A percentile compares a stretch with the other conserved stretches of the same genome.
These are phyloP conservation scores for Vulpes lagopus DNA, from an alignment of 2,113 vertebrate genomes.

Conservation along the genomic window DNA sequence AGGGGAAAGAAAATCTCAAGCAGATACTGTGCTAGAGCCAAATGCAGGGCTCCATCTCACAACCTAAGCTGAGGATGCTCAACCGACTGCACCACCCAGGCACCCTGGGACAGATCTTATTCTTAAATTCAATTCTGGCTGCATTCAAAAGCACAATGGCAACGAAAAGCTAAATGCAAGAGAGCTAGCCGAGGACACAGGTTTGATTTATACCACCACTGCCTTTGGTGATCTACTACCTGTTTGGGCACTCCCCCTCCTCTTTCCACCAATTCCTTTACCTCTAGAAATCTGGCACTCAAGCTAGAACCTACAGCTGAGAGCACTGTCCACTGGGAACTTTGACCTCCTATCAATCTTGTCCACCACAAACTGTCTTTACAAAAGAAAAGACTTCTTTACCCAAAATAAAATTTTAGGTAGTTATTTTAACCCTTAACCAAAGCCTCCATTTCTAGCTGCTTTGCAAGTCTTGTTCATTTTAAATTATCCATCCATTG, in stretches of 20 bases:
- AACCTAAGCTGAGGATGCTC: too few relatives aligned
- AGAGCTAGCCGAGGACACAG: not conserved
- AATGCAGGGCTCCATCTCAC: too few relatives aligned
- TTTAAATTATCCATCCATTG: not conserved
- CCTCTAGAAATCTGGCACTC: not conserved
- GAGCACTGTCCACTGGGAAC: not conserved
- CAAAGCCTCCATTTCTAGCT: not conserved
- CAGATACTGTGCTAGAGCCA: too few relatives aligned
- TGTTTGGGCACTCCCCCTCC: not conserved
- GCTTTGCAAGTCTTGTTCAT: not conserved
- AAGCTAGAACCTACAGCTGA: not conserved
- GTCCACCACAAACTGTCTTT: not conserved
- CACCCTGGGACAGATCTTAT: not conserved
- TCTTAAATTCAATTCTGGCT: not conserved
- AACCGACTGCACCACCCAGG: too few relatives aligned
- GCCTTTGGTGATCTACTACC: accelerated
- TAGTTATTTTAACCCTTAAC: not conserved
- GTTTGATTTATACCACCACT: accelerated
- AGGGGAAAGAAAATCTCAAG: too few relatives aligned
- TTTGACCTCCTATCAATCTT: not conserved
- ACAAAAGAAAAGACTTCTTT: not conserved
- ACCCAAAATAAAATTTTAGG: not conserved
- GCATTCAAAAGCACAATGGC: not conserved
- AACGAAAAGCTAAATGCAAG: not conserved
- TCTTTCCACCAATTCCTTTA: not conserved